Evolutionary conservation across 1,140 invertebrate genomes (phyloP), one percentile per base, ranked within the genome.

Genomic region (Oedothorax gibbosus): DNA sequence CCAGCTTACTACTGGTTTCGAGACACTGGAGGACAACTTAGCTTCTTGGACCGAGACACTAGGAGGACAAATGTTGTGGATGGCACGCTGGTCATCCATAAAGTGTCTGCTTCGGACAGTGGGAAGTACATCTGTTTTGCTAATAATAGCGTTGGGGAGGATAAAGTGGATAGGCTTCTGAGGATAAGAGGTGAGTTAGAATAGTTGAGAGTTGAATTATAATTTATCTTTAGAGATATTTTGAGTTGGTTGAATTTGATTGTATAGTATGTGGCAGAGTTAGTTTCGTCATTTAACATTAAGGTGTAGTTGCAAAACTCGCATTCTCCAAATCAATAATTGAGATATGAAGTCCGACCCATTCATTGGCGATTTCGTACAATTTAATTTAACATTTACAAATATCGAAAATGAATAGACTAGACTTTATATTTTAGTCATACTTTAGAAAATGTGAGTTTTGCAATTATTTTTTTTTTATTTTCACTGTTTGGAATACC

Each of bases 81-180:
- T 49, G 87, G 86, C 8, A 87, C 86, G 11, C 51, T 88, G 35
- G 71, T 86, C 20, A 85, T 88, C 35, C 85, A 80, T 53, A 80
- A 86, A 50, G 87, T 85, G 18, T 68, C 79, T 2, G 51, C 73
- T 15, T 57, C 66, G 3, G 87, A 88, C 54, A 86, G 57, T 20
- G 87, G 87, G 9, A 87, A 86, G 62, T 86, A 88, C 71, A 81
- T 87, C 20, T 88, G 87, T 81, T 86, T 88, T n/a, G 87, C 88
- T 57, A 88, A 88, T 77, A 88, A 88, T 65, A 87, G 86, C 21
- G 81, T 84, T 57, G 87, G 87, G 14, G 78, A 88, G 56, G 85
- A 87, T n/a, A 86, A 88, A 66, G 82, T 81, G 60, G 88, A 88
- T 64, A 87, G 80, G 75, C 56, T 75, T 35, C 79, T 88, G 12